A percentile compares a stretch with the other conserved stretches of the same genome.
Evolutionary conservation across 2,797 vertebrate species (phyloP).

Genomic region (Mormyrus hasselquistii): DNA sequence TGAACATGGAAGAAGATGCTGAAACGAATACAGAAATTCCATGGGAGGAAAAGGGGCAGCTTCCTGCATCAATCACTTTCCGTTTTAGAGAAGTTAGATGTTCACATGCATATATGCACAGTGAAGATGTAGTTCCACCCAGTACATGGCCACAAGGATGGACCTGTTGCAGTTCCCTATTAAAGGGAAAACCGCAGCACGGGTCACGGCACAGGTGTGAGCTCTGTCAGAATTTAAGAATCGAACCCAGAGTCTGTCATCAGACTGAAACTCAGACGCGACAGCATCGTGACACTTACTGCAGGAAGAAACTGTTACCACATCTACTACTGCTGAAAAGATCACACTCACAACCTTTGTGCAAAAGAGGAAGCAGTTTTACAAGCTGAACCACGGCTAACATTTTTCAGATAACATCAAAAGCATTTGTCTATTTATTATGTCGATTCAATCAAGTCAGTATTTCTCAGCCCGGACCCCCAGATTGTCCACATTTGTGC

Average conservation of each 20-base stretch:
- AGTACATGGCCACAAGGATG: neutral
- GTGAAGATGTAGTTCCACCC: neutral
- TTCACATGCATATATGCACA: neutral
- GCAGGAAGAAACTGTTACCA: neutral
- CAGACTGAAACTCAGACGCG: neutral
- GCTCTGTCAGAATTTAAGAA: neutral
- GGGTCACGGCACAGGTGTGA: neutral
- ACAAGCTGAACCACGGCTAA: neutral
- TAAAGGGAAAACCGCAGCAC: conserved; percentile 11
- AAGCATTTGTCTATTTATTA: neutral
- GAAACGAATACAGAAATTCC: neutral
- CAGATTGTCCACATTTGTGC: neutral
- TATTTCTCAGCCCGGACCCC: neutral
- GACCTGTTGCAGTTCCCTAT: conserved; percentile 13
- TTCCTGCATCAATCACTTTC: neutral
- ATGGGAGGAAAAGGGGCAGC: neutral
- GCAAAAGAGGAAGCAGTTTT: neutral
- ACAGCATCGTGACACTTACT: neutral
- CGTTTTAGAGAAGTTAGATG: neutral
- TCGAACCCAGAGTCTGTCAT: neutral
- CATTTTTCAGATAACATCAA: neutral
- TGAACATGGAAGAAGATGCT: neutral
- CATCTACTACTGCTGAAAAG: neutral
- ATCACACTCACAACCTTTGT: neutral
- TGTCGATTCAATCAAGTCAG: neutral